Conservation (phyloP, 1,140 invertebrate genomes). For the Cydia amplana region DNA sequence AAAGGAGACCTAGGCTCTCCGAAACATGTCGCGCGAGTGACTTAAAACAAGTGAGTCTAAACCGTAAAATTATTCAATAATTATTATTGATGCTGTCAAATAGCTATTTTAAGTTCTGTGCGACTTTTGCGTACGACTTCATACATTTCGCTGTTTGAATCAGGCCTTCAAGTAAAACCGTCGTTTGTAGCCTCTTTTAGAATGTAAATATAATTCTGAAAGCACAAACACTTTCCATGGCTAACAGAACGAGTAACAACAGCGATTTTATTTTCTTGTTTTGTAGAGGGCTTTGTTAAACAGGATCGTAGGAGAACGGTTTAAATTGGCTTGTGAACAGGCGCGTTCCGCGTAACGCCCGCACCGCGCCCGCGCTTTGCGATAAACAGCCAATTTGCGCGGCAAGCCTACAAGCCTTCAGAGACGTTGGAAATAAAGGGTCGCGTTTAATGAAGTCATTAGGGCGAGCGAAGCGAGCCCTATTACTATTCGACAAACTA, state of each 20-base stretch:
- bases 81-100: neutral
- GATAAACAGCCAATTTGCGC: conserved; percentile 67
- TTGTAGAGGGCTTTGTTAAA: conserved; percentile 53
- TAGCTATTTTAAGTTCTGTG: too few relatives aligned
- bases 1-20: too few relatives aligned
- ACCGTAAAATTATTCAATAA: too few relatives aligned
- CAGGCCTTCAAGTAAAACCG: neutral
- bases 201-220: conserved; percentile 48
- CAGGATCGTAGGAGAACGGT: conserved; percentile 44
- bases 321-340: conserved; percentile 65
- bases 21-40: too few relatives aligned
- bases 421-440: conserved; percentile 53
- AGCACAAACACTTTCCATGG: conserved; percentile 40
- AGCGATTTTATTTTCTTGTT: conserved; percentile 63
- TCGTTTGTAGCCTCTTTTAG: conserved; percentile 37
- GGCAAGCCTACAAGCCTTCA: conserved; percentile 51
- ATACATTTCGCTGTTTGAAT: neutral
- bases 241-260: conserved; percentile 42
- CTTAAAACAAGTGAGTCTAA: too few relatives aligned
- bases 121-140: neutral
- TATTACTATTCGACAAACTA: too few relatives aligned
- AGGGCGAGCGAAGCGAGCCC: too few relatives aligned
- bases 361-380: conserved; percentile 46
- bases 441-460: conserved; percentile 61
- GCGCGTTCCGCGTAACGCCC: conserved; percentile 55